Percentiles rank a stretch among this genome's conserved stretches.
Evolutionary conservation across 2,797 vertebrate species (phyloP).

Genomic region (Halcyon chelicuti): DNA sequence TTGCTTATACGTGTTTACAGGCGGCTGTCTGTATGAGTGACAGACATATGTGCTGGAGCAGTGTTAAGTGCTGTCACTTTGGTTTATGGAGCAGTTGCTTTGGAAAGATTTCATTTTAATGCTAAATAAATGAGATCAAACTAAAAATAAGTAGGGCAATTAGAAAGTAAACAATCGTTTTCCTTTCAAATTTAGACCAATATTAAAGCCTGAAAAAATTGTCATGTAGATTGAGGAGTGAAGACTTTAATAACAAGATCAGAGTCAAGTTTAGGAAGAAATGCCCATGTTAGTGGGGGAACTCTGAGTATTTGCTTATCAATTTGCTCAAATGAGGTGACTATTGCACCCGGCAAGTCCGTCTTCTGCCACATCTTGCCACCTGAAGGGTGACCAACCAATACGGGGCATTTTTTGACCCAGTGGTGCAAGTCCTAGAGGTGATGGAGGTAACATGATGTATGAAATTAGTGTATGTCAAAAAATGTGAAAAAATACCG

Average conservation of each 20-base stretch:
- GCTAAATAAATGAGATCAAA: conserved; percentile 4
- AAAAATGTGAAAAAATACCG: background rate
- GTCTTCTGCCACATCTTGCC: background rate
- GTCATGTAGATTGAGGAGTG: background rate
- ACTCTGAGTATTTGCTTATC: background rate
- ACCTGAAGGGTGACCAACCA: background rate
- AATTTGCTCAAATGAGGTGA: background rate
- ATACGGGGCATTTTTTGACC: background rate
- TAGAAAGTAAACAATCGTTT: background rate
- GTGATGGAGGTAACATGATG: background rate
- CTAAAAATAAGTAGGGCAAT: background rate
- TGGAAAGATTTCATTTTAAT: background rate
- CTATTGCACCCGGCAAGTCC: background rate
- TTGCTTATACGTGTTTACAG: background rate
- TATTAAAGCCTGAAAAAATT: background rate
- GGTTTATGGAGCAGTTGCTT: background rate
- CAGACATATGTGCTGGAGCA: conserved; percentile 1
- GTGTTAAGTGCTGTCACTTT: background rate
- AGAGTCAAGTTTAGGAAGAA: background rate
- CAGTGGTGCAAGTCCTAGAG: background rate
- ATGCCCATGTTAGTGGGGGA: background rate
- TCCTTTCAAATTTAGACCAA: background rate
- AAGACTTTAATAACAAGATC: background rate
- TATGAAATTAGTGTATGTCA: background rate
- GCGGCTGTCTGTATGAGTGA: conserved; percentile 1